phyloP scores from a whole-genome alignment of 2,797 vertebrate species.

The Sebastes glaucus region DNA sequence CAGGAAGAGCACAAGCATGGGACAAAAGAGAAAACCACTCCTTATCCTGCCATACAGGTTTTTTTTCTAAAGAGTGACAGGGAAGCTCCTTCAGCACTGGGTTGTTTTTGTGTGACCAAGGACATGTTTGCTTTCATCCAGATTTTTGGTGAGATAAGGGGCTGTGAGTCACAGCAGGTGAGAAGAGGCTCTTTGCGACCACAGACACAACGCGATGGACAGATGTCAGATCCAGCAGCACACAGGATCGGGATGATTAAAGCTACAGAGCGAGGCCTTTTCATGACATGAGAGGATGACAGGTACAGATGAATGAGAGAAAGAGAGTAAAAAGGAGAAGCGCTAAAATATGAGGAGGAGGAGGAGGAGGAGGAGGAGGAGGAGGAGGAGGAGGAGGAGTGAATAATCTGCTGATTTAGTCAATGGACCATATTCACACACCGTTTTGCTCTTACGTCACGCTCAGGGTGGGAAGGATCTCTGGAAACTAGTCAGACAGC shows the following conservation, averaged over 20 bases:
- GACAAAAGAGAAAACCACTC: neutral
- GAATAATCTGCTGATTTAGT: neutral
- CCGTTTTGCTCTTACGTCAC: too few relatives aligned
- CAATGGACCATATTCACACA: neutral
- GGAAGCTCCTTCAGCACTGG: neutral
- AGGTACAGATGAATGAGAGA: neutral
- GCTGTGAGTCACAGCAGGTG: slow-evolving; percentile 8
- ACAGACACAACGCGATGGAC: slow-evolving; percentile 7
- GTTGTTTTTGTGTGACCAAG: neutral
- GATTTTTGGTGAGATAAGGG: neutral
- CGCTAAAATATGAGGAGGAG: neutral
- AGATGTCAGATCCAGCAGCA: neutral
- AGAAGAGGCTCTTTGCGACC: neutral
- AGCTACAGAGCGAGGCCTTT: neutral
- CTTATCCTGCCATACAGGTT: neutral
- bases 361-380: too few relatives aligned
- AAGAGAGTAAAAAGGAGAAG: neutral
- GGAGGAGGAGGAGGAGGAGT: neutral
- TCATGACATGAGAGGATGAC: neutral
- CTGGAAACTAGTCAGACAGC: too few relatives aligned
- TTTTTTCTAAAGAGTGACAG: neutral
- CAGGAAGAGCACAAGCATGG: neutral
- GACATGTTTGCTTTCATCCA: slow-evolving; percentile 10
- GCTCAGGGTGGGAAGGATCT: too few relatives aligned
- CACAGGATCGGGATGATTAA: slow-evolving; percentile 20